Evolutionary conservation across 1,140 invertebrate species (phyloP).

Genomic region (Thalassaphorura encarpata): DNA sequence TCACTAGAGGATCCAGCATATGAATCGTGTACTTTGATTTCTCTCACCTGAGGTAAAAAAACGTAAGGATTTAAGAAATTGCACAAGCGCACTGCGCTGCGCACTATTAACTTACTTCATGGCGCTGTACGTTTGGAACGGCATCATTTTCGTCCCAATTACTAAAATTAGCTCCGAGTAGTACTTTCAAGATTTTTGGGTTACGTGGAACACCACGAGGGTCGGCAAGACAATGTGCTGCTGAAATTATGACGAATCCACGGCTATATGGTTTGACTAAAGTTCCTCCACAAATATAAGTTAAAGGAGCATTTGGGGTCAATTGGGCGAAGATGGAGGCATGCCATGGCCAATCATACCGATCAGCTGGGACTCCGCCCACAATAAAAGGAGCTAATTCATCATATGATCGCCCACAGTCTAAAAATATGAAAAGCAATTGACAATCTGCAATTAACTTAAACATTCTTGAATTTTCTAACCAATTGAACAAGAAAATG

Average conservation of each 20-base stretch:
- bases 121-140: background rate
- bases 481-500: background rate
- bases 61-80: background rate
- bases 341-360: constrained; percentile 12
- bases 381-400: no score
- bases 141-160: background rate
- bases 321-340: constrained; percentile 7
- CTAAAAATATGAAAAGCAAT: background rate
- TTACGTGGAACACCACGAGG: background rate
- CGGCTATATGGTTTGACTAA: constrained; percentile 5
- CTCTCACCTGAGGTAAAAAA: background rate
- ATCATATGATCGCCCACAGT: no score
- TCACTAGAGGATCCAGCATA: constrained; percentile 4
- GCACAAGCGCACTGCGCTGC: background rate
- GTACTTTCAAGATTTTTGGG: background rate
- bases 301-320: background rate
- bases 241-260: constrained; percentile 11
- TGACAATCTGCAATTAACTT: background rate
- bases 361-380: background rate
- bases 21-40: constrained; percentile 2
- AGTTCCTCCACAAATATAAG: constrained; percentile 8
- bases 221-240: constrained; percentile 10
- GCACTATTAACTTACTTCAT: background rate
- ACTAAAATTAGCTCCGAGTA: constrained; percentile 4
- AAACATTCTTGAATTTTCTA: background rate